Conservation (phyloP, 2,113 vertebrate genomes). For the Phaethornis superciliosus region DNA sequence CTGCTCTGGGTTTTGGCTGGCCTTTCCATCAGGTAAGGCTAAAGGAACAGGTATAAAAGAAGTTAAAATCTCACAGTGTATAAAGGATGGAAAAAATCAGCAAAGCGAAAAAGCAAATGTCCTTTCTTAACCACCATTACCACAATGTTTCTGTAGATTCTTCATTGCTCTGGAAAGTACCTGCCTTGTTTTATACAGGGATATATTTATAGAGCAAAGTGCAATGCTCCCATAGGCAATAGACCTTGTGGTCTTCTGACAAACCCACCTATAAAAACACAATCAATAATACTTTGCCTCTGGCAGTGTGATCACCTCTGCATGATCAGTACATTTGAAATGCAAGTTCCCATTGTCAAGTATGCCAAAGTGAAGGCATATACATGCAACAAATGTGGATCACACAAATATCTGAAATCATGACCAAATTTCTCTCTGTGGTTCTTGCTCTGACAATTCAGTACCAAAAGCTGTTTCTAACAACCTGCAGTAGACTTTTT, state of each 20-base stretch:
- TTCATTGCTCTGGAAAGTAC: neutral
- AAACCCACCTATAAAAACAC: neutral
- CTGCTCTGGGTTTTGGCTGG: neutral
- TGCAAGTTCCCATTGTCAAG: neutral
- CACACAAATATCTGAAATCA: neutral
- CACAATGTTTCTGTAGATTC: neutral
- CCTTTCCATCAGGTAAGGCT: neutral
- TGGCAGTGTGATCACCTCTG: neutral
- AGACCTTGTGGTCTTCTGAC: neutral
- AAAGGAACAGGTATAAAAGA: neutral
- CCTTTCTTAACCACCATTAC: neutral
- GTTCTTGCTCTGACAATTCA: neutral
- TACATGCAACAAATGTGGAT: neutral
- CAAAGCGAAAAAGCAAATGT: neutral
- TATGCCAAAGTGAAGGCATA: fast-evolving
- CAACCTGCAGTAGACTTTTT: neutral
- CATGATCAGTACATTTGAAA: fast-evolving
- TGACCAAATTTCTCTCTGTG: neutral
- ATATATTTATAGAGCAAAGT: neutral
- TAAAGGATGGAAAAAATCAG: neutral
- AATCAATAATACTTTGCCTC: neutral
- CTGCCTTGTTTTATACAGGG: neutral
- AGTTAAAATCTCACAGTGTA: neutral
- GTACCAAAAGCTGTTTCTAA: neutral
- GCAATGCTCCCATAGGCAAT: neutral